Conservation (phyloP, 30 jellyfish, hydroid and myxozoan genomes). For the Nemopilema nomurai region DNA sequence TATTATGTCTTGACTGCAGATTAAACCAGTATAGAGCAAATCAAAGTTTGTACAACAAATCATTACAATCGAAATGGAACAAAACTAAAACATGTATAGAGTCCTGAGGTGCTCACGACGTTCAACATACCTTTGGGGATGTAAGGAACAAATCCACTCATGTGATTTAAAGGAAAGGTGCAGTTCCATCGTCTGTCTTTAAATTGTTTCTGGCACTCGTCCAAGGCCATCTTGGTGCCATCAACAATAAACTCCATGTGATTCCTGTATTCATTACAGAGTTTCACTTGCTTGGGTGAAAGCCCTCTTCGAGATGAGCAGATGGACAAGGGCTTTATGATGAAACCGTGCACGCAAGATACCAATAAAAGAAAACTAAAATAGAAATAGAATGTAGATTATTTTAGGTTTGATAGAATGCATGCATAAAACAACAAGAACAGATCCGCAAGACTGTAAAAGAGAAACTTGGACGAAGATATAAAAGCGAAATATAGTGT, state of each 20-base stretch:
- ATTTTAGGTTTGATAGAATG: no score
- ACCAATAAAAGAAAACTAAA: background rate
- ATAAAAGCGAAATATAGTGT: no score
- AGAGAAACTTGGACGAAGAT: no score
- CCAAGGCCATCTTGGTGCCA: conserved; percentile 83
- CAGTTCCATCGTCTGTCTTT: conserved; percentile 95
- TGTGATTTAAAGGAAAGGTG: conserved; percentile 78
- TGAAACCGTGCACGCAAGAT: conserved; percentile 21
- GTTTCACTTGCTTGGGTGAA: conserved; percentile 71
- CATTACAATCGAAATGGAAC: no score
- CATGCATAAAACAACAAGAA: no score
- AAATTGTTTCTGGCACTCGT: conserved; percentile 84
- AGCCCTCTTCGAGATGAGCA: conserved; percentile 90
- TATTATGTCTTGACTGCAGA: no score
- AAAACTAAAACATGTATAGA: background rate
- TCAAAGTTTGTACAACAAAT: no score
- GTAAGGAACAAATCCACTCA: conserved; percentile 72
- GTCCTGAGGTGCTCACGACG: background rate
- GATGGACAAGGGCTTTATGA: conserved; percentile 73
- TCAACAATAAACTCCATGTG: conserved; percentile 93
- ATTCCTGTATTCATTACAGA: conserved; percentile 72
- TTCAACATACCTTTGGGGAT: conserved; percentile 81
- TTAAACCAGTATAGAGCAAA: no score
- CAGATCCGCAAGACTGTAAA: no score
- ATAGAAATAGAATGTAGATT: background rate